Base-by-base conservation (phyloP, 1,140 invertebrate genomes). In the Lucilia cuprina region DNA sequence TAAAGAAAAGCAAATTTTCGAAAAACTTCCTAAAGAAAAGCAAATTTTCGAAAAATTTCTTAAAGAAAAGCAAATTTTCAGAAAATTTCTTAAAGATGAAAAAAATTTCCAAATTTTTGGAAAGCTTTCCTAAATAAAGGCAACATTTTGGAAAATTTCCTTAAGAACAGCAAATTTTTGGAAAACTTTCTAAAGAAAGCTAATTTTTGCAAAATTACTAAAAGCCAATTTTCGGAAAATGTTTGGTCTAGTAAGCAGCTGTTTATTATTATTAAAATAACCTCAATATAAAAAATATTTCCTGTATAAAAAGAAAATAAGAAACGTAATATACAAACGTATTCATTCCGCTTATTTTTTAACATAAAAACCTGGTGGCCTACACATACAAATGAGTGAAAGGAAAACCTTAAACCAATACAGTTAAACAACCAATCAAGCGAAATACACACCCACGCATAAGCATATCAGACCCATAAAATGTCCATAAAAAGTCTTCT, bases 341-440 rank as follows among this genome's bases (percentile, higher is more conserved):
- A 60, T 7, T 8, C 14, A 17, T n/a, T 7, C 55, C 13, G 25
- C 3, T 30, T 30, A 60, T 60, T 60, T n/a, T 60, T 60, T 60
- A 60, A 60, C 55, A 60, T 60, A 60, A 60, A 60, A 60, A 60
- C 55, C 55, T n/a, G n/a, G 55, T 60, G 55, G 55, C 55, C 55
- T n/a, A 60, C 55, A 60, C 50, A 14, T 8, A 14, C 55, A 17
- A n/a, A 60, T 60, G n/a, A 41, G 7, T 41, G 41, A 41, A 41
- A 41, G 7, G 41, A 41, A 41, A 41, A 41, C 41, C 41, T 60
- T 17, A n/a, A n/a, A n/a, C 55, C 55, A n/a, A 41, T n/a, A 60
- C 55, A 14, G 14, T 4, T 14, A 14, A 60, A 60, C 55, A 17
- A 60, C 2, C 14, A 60, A 60, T 7, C 55, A 5, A 60, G 13